Conservation (phyloP, 2,888 invertebrate species). For the Augiades crinisus region DNA sequence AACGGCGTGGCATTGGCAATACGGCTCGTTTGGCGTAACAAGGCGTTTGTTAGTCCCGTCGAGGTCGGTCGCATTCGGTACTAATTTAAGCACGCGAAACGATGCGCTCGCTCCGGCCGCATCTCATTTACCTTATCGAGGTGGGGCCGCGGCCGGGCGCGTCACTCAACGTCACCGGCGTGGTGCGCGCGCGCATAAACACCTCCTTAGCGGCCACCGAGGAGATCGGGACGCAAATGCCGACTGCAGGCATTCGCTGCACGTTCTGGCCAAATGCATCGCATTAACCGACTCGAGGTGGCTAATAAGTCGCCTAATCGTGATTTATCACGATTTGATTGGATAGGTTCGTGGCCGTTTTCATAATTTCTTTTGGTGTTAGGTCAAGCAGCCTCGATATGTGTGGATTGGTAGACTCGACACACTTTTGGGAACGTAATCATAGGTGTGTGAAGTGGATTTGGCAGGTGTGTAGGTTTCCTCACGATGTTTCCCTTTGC, state of each 20-base stretch:
- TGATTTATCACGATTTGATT: too few species aligned
- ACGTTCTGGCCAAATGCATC: background rate
- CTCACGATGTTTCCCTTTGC: too few species aligned
- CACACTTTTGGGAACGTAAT: too few species aligned
- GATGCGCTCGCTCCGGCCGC: slow-evolving; percentile 41
- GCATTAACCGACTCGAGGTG: too few species aligned
- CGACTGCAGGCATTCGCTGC: slow-evolving; percentile 8
- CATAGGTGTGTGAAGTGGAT: too few species aligned
- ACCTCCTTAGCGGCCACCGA: slow-evolving; percentile 51
- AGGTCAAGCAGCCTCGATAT: too few species aligned
- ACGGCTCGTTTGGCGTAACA: slow-evolving; percentile 55
- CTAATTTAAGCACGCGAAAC: slow-evolving; percentile 51
- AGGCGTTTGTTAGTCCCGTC: slow-evolving; percentile 57
- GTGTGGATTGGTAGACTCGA: too few species aligned
- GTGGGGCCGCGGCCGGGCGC: slow-evolving; percentile 52
- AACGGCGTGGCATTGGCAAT: slow-evolving; percentile 27
- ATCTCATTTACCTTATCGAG: slow-evolving; percentile 76
- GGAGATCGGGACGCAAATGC: too few species aligned
- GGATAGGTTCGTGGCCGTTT: background rate
- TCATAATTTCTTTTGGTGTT: too few species aligned
- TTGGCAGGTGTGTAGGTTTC: too few species aligned
- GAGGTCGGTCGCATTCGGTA: slow-evolving; percentile 42
- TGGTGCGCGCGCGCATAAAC: slow-evolving; percentile 54
- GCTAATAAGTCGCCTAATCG: too few species aligned
- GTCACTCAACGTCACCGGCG: slow-evolving; percentile 68